Evolutionary conservation across 2,113 vertebrate genomes (phyloP).

Genomic region (Greenwoodochromis staneri): DNA sequence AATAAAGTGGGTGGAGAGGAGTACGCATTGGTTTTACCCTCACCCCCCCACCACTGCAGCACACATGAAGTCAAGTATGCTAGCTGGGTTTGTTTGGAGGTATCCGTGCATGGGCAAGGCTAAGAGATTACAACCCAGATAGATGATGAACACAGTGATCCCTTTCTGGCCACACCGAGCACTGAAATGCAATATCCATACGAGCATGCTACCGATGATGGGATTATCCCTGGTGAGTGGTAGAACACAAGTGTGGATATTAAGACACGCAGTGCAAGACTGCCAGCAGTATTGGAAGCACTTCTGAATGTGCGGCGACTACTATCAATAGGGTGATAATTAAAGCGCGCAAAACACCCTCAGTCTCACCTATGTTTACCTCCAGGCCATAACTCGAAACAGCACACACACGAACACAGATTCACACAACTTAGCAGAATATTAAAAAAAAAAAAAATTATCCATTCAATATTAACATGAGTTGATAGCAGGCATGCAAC

Average conservation of each 20-base stretch:
- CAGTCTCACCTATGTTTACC: not conserved
- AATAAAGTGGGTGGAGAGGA: not conserved
- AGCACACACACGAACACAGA: not conserved
- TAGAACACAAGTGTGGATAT: not conserved
- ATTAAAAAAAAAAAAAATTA: constrained; percentile 6
- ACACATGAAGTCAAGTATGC: constrained; percentile 28
- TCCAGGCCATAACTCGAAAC: not conserved
- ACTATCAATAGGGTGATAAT: not conserved
- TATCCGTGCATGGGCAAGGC: constrained; percentile 13
- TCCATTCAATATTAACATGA: constrained; percentile 22
- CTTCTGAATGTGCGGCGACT: not conserved
- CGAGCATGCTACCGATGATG: not conserved
- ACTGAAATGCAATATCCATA: not conserved
- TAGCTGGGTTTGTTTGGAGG: constrained; percentile 45
- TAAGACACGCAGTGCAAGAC: not conserved
- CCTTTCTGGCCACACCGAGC: constrained; percentile 8
- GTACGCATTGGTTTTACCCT: not conserved
- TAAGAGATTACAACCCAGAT: constrained; percentile 23
- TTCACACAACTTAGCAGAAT: not conserved
- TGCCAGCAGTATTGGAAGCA: constrained; percentile 47
- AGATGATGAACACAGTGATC: constrained; percentile 42
- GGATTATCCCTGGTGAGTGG: not conserved
- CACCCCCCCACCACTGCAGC: not conserved
- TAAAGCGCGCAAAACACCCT: not conserved
- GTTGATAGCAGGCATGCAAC: constrained; percentile 46